Conservation (phyloP, 2,113 vertebrate species). For the Laticauda laticaudata region DNA sequence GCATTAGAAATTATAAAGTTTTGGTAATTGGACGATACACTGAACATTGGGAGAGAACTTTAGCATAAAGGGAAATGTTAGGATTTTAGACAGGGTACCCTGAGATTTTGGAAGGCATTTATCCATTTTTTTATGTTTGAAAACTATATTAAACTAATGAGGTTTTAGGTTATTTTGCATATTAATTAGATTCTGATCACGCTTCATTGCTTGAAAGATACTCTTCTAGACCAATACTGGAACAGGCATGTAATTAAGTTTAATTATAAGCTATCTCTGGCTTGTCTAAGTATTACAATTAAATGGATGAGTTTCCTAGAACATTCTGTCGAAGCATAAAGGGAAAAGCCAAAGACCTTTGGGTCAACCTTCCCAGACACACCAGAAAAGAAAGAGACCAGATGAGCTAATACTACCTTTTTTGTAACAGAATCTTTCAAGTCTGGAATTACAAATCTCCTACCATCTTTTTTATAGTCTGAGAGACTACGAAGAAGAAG, state of each 20-base stretch:
- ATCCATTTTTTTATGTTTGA: neutral
- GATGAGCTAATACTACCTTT: no score
- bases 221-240: neutral
- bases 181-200: neutral
- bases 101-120: neutral
- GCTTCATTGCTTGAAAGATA: neutral
- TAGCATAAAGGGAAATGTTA: neutral
- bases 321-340: neutral
- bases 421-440: no score
- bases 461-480: no score
- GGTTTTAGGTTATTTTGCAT: neutral
- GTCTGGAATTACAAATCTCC: no score
- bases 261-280: neutral
- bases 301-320: neutral
- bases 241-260: neutral
- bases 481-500: no score
- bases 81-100: neutral
- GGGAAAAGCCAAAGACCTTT: neutral
- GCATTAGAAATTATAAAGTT: neutral
- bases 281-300: neutral
- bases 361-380: no score
- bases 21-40: neutral
- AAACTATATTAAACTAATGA: neutral
- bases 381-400: no score
- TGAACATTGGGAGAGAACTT: neutral